Conservation (phyloP, 2,113 vertebrate genomes). For the Pelodiscus sinensis region DNA sequence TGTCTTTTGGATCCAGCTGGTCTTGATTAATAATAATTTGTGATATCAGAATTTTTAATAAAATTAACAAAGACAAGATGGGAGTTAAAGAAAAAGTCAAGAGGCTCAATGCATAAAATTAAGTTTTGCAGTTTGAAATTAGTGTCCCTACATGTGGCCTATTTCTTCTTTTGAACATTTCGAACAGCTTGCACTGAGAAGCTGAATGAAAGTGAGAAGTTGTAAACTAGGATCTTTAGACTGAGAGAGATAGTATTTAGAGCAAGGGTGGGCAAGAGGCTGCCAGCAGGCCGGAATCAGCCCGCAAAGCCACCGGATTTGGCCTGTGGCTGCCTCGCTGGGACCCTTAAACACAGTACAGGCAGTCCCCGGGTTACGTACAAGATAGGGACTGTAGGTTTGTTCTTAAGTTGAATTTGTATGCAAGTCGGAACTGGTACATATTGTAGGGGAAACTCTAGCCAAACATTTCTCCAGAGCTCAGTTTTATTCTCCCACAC, state of each 20-base stretch:
- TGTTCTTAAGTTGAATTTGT: too few species aligned
- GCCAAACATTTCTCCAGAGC: too few species aligned
- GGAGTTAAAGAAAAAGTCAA: not conserved
- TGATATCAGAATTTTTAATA: conserved; percentile 17
- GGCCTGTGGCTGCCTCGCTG: too few species aligned
- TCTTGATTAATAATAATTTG: not conserved
- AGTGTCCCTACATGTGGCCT: not conserved
- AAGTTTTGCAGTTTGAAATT: not conserved
- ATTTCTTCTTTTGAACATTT: not conserved
- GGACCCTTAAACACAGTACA: too few species aligned
- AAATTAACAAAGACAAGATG: not conserved
- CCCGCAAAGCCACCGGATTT: too few species aligned
- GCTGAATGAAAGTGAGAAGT: not conserved
- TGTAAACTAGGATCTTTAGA: not conserved
- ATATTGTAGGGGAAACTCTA: too few species aligned
- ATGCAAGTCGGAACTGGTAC: too few species aligned
- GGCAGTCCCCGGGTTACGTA: too few species aligned
- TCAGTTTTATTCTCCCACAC: too few species aligned
- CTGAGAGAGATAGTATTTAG: not conserved
- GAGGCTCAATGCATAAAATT: not conserved
- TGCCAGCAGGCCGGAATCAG: too few species aligned
- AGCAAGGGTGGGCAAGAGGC: not conserved
- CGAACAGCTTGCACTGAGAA: conserved; percentile 4
- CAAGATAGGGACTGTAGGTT: too few species aligned
- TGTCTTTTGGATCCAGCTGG: not conserved